Base-by-base conservation (phyloP, 2,888 invertebrate species). In the Notodonta dromedarius region DNA sequence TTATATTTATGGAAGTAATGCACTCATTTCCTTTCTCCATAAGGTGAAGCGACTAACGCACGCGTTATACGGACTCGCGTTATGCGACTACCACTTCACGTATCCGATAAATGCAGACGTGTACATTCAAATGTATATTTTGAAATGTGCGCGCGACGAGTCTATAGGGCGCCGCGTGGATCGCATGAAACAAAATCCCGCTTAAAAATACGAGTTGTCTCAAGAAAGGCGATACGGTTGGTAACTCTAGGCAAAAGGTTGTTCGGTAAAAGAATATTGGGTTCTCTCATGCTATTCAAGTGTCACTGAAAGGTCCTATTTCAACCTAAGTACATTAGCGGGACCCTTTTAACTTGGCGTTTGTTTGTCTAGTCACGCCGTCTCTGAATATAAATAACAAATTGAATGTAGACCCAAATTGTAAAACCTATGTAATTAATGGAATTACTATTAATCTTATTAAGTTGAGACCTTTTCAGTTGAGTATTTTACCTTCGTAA, bases 341-440 rank as follows among this genome's bases (percentile, higher is more conserved):
- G 65, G 70, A 77, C 81, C 85, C 82, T 87, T 86, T 84, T 80
- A 80, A 78, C 77, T 73, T 76, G 64, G 68, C 62, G 66, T 78
- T 81, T 83, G 82, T 84, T 85, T 83, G 78, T 80, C 77, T 81
- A 80, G 83, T 81, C 81, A 84, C 81, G 80, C 80, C 75, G 72
- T 73, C 64, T 64, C 70, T 64, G 76, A 79, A 79, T 77, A 78
- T 81, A 85, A 85, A 83, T 78, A 78, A 76, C 74, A 80, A 79
- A 77, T 76, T 76, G 69, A 73, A 77, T 77, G 76, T 76, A 77
- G 69, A 61, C 70, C 71, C 74, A 67, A 73, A 76, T 71, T 67
- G 67, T 75, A 69, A 70, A 73, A 64, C 66, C 66, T 68, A 66
- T 63, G 63, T 73, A 63, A 74, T 77, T 78, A 73, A 74, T 74